A percentile compares a stretch with the other conserved stretches of the same genome.
These are phyloP conservation scores for Archilochus colubris DNA, from an alignment of 2,113 vertebrate genomes.

Conservation along the genomic window DNA sequence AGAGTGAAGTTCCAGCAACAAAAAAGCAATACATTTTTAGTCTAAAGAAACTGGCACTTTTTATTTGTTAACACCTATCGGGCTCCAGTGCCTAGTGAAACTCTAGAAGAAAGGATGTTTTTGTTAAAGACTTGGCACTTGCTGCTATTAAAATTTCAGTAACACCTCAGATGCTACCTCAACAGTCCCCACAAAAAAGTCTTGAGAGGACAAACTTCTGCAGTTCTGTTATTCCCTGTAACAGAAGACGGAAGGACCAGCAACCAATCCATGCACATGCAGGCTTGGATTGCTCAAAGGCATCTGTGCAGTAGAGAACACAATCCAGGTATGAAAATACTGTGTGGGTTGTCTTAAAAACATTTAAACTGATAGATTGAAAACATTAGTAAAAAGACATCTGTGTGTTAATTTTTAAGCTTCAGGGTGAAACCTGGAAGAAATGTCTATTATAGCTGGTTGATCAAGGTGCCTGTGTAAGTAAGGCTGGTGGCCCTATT, in stretches of 20 bases:
- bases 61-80: background rate
- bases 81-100: background rate
- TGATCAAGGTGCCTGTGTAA: background rate
- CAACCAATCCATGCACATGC: accelerated
- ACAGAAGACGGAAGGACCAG: background rate
- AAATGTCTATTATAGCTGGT: background rate
- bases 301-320: background rate
- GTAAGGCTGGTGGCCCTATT: background rate
- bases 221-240: background rate
- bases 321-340: background rate
- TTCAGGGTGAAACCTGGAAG: background rate
- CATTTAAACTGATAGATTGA: background rate
- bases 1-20: background rate
- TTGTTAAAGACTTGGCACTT: background rate
- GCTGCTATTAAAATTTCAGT: background rate
- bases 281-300: background rate
- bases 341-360: background rate
- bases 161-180: background rate
- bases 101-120: background rate
- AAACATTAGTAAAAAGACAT: background rate
- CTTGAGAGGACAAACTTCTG: background rate
- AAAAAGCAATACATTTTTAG: background rate
- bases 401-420: background rate
- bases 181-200: background rate
- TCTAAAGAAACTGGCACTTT: background rate